Percentiles rank a stretch among this genome's conserved stretches.
These are phyloP conservation scores for Gambusia yucatana DNA, from an alignment of 2,797 vertebrate genomes.

Conservation along the genomic window DNA sequence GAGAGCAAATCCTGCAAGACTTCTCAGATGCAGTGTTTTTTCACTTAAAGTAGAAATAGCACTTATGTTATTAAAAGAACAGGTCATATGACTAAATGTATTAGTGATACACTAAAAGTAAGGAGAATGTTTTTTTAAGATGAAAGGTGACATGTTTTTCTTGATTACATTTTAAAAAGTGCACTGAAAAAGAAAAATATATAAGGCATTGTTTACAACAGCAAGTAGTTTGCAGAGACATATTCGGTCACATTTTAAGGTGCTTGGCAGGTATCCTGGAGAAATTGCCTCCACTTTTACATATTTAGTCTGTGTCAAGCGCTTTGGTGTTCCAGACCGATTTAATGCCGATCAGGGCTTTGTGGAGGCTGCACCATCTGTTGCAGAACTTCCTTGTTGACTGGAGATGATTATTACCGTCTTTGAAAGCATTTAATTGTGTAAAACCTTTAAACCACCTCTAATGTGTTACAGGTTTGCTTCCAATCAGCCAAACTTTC, in stretches of 20 bases:
- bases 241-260: conserved; percentile 1
- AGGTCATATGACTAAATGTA: not conserved
- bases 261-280: not conserved
- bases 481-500: not conserved
- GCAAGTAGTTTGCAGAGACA: not conserved
- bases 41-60: conserved; percentile 11
- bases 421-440: not conserved
- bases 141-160: not conserved
- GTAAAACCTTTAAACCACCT: not conserved
- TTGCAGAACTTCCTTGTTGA: not conserved
- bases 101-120: not conserved
- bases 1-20: conserved; percentile 30
- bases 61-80: conserved; percentile 1
- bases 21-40: conserved; percentile 6
- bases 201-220: not conserved
- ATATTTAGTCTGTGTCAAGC: not conserved
- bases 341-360: conserved; percentile 4
- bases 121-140: not conserved
- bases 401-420: not conserved
- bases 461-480: not conserved
- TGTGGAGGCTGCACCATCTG: not conserved
- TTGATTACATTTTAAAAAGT: not conserved
- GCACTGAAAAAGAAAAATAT: not conserved
- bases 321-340: conserved; percentile 7
- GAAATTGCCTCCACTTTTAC: not conserved